phyloP scores from a whole-genome alignment of 2,113 vertebrate species.

The Microtus ochrogaster region DNA sequence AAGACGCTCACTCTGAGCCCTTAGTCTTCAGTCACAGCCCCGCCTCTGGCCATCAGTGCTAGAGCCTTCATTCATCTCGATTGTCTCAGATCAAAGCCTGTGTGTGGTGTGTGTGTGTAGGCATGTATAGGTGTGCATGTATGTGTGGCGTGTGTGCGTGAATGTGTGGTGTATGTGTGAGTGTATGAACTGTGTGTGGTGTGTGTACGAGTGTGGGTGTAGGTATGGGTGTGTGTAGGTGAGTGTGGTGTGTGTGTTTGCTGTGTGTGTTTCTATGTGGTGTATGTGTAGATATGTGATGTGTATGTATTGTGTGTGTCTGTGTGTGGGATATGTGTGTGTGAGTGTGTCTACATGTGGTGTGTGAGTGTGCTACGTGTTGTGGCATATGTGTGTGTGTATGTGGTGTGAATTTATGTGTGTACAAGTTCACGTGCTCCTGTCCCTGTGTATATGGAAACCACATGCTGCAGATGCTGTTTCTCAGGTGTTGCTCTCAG shows the following conservation, averaged over 20 bases:
- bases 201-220: background rate
- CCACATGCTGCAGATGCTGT: background rate
- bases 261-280: background rate
- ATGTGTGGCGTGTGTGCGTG: background rate
- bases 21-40: background rate
- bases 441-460: background rate
- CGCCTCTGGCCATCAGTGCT: too few relatives aligned
- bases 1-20: background rate
- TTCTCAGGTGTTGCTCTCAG: background rate
- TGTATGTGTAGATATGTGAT: background rate
- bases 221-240: background rate
- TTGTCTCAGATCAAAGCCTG: background rate
- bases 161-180: background rate
- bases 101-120: too few relatives aligned
- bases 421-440: background rate
- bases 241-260: background rate
- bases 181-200: background rate
- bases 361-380: background rate
- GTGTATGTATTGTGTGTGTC: background rate
- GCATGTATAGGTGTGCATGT: background rate
- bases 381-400: background rate
- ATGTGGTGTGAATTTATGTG: background rate
- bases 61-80: background rate
- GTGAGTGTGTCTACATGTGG: background rate
- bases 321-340: background rate